Evolutionary conservation across 2,797 vertebrate genomes (phyloP).

Genomic region (Furcifer pardalis): DNA sequence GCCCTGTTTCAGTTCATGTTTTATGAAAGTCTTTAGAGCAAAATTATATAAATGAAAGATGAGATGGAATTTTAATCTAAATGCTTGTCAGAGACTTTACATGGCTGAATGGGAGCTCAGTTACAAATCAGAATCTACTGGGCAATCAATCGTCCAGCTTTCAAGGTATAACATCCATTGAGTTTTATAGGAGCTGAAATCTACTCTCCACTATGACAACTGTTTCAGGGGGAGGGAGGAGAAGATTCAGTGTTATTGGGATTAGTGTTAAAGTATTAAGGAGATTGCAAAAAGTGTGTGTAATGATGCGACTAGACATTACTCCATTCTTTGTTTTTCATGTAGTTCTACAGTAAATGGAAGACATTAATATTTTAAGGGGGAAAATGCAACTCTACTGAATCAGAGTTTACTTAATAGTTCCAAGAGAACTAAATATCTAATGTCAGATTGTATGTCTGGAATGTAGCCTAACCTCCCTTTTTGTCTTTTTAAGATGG

Average conservation of each 20-base stretch:
- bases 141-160: slow-evolving; percentile 3
- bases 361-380: slow-evolving; percentile 65
- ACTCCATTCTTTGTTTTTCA: slow-evolving; percentile 26
- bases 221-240: slow-evolving; percentile 11
- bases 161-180: neutral
- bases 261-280: neutral
- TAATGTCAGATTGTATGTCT: slow-evolving; percentile 12
- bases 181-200: slow-evolving; percentile 21
- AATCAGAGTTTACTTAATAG: slow-evolving; percentile 15
- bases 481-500: neutral
- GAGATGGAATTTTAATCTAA: slow-evolving; percentile 27
- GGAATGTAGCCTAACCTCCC: neutral
- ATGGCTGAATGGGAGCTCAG: slow-evolving; percentile 2
- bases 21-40: slow-evolving; percentile 37
- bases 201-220: neutral
- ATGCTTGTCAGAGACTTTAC: neutral
- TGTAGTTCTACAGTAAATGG: slow-evolving; percentile 32
- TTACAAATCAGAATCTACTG: slow-evolving; percentile 2
- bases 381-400: slow-evolving; percentile 35
- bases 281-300: neutral
- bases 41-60: slow-evolving; percentile 36
- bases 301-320: slow-evolving; percentile 12
- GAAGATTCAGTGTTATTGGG: neutral
- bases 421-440: slow-evolving; percentile 23
- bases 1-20: slow-evolving; percentile 32